phyloP scores from a whole-genome alignment of 2,888 invertebrate species.

The Euphydryas editha region DNA sequence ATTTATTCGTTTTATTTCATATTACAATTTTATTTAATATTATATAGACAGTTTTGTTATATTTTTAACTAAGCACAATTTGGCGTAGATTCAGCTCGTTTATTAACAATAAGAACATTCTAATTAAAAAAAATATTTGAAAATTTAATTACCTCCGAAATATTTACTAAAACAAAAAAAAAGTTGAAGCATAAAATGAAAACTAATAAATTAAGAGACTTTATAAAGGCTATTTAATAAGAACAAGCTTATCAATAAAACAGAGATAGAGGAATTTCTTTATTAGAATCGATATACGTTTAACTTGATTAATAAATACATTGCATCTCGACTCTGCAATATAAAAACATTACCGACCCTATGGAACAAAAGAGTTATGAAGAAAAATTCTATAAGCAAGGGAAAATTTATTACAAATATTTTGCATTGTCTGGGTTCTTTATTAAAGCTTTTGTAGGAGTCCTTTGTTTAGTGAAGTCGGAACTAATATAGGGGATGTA shows the following conservation, averaged over 20 bases:
- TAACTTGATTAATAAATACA: slow-evolving; percentile 4
- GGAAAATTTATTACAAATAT: slow-evolving; percentile 40
- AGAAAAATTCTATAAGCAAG: slow-evolving; percentile 31
- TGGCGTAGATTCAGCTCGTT: too few relatives aligned
- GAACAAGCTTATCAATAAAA: not conserved
- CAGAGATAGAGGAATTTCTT: not conserved
- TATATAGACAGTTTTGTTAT: too few relatives aligned
- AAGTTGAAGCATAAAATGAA: too few relatives aligned
- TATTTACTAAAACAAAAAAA: too few relatives aligned
- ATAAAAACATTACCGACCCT: slow-evolving; percentile 10
- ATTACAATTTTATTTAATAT: too few relatives aligned
- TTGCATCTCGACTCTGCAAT: slow-evolving; percentile 22
- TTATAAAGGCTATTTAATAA: not conserved
- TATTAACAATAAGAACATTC: too few relatives aligned
- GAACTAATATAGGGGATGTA: slow-evolving; percentile 21
- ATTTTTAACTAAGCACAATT: too few relatives aligned
- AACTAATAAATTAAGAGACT: too few relatives aligned
- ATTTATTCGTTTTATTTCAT: too few relatives aligned
- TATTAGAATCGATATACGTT: not conserved
- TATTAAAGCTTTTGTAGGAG: slow-evolving; percentile 35
- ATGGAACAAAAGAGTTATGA: slow-evolving; percentile 25
- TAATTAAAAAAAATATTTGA: too few relatives aligned
- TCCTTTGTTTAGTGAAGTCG: slow-evolving; percentile 32
- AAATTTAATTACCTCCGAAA: too few relatives aligned
- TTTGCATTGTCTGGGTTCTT: slow-evolving; percentile 30